Conservation (phyloP, 2,113 vertebrate genomes). For the Aythya baeri region DNA sequence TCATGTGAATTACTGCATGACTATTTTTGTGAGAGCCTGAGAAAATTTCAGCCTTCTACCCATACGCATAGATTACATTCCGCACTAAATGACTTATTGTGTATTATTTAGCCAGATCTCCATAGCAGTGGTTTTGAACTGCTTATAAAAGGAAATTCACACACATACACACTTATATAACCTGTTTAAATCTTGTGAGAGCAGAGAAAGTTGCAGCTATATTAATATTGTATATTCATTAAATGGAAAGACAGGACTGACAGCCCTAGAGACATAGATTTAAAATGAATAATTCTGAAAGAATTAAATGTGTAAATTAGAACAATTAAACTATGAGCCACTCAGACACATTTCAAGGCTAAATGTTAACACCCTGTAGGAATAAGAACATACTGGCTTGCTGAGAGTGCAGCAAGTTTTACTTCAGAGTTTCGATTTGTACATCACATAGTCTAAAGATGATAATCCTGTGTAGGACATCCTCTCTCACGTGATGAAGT, state of each 20-base stretch:
- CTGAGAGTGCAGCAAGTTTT: neutral
- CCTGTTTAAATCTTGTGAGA: neutral
- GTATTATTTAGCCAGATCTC: neutral
- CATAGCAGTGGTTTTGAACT: neutral
- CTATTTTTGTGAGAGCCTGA: neutral
- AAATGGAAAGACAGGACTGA: neutral
- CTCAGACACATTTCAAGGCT: neutral
- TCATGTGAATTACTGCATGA: neutral
- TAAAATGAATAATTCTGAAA: conserved; percentile 35
- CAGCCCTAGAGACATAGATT: neutral
- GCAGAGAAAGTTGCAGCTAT: neutral
- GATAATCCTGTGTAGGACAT: neutral
- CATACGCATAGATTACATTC: neutral
- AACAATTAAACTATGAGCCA: conserved; percentile 23
- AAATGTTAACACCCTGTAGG: neutral
- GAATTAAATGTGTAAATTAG: conserved; percentile 49
- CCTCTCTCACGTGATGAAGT: neutral
- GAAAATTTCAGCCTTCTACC: neutral
- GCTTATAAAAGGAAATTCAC: neutral
- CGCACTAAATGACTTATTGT: neutral
- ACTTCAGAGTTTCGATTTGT: neutral
- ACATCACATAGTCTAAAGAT: neutral
- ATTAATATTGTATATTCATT: neutral
- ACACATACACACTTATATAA: neutral
- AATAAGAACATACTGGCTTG: neutral